Evolutionary conservation across 35 echinoderm and acorn worm genomes (phyloP), one percentile per base, ranked within the genome.

Genomic region (Patiria miniata): DNA sequence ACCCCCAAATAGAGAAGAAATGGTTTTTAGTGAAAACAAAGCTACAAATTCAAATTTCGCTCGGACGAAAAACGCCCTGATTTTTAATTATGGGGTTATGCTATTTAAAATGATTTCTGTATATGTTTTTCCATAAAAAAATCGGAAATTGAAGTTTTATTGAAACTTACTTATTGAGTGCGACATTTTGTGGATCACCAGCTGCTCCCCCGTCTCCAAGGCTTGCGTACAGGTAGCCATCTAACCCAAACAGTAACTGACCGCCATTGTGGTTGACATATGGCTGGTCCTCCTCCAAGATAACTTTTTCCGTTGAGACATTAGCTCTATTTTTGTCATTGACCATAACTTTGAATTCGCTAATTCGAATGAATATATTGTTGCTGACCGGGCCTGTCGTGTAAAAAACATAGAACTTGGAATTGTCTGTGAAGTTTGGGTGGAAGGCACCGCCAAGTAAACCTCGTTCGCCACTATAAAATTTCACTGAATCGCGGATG

Each of bases 211-310:
- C 95, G 77, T 97, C 95, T 7, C 95, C 95, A 57, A 97, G 4
- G 30, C 80, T 93, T n/a, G 93, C 81, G 42, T 91, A 91, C 36
- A 97, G 77, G 55, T 88, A 93, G 37, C 95, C 95, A 37, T 97
- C 90, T 10, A 33, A 54, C 26, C 82, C 95, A 91, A 97, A 97
- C 18, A 93, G 80, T 8, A 97, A 52, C 39, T 93, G 92, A 36
- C 95, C 95, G 1, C 95, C 95, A 77, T 97, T 97, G 57, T 97
- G 95, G 69, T 93, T 97, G 10, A 77, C 78, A 58, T 84, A 84
- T 83, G 95, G 95, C 61, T 93, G 77, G 17, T 88, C 88, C 8
- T 87, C 78, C 22, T 97, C 37, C 10, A 97, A 36, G 12, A 97
- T 58, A n/a, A 97, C 53, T 9, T 82, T 68, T 58, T 97, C 95